A percentile compares a stretch with the other conserved stretches of the same genome.
These are phyloP conservation scores for Rhineura floridana DNA, from an alignment of 2,113 vertebrate species.

Conservation along the genomic window DNA sequence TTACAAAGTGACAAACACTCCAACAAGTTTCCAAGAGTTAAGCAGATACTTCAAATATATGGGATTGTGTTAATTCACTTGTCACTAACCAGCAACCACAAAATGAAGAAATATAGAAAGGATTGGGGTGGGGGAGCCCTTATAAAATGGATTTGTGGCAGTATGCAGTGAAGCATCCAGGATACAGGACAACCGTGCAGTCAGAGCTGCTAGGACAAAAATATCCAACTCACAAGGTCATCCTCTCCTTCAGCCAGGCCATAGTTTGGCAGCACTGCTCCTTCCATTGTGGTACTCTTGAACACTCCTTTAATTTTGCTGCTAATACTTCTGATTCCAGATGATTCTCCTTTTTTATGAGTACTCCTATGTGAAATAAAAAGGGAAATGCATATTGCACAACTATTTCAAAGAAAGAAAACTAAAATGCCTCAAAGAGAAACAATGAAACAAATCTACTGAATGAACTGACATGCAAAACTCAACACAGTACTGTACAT, in stretches of 20 bases:
- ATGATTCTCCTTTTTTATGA: slow-evolving; percentile 90
- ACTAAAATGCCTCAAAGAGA: neutral
- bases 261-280: slow-evolving; percentile 86
- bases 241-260: slow-evolving; percentile 82
- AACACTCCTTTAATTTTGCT: slow-evolving; percentile 97
- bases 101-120: neutral
- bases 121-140: neutral
- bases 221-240: slow-evolving; percentile 80
- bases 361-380: slow-evolving; percentile 78
- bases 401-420: neutral
- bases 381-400: slow-evolving; percentile 32
- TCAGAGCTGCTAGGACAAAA: neutral
- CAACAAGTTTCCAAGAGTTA: neutral
- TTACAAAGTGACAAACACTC: neutral
- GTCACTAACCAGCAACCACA: neutral
- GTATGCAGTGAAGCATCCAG: neutral
- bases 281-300: slow-evolving; percentile 92
- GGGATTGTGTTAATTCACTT: neutral
- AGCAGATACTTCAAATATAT: neutral
- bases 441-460: slow-evolving; percentile 20
- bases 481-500: neutral
- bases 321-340: slow-evolving; percentile 92
- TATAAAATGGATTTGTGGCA: neutral
- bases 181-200: neutral
- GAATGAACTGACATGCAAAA: slow-evolving; percentile 16